phyloP scores from a whole-genome alignment of 2,888 invertebrate species.

The Boloria euphrosyne region DNA sequence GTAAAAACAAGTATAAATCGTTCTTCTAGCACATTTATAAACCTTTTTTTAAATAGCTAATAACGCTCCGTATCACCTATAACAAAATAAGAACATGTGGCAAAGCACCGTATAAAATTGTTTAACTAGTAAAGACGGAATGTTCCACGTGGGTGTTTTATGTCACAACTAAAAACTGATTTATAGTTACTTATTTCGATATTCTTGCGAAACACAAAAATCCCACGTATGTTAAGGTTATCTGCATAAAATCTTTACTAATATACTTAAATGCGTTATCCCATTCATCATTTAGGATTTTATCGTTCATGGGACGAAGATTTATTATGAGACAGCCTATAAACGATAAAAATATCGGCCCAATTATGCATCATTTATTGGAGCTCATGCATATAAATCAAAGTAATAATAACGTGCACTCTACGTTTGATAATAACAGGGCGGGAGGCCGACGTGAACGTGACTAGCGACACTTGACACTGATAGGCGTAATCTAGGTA shows the following conservation, averaged over 20 bases:
- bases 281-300: constrained; percentile 46
- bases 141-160: constrained; percentile 28
- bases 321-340: constrained; percentile 58
- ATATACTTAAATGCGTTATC: constrained; percentile 40
- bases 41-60: constrained; percentile 7
- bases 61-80: constrained; percentile 5
- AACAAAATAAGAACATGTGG: constrained; percentile 11
- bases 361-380: constrained; percentile 73
- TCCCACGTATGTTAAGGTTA: constrained; percentile 28
- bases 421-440: constrained; percentile 60
- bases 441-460: constrained; percentile 44
- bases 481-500: constrained; percentile 28
- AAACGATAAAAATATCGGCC: constrained; percentile 58
- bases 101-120: constrained; percentile 17
- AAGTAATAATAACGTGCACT: constrained; percentile 56
- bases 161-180: constrained; percentile 23
- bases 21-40: neutral
- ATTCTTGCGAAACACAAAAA: constrained; percentile 29
- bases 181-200: constrained; percentile 16
- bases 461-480: constrained; percentile 45
- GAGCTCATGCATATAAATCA: constrained; percentile 76
- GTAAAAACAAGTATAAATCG: neutral
- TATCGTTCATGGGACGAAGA: constrained; percentile 59
- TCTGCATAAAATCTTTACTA: constrained; percentile 40
- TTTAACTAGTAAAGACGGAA: constrained; percentile 18